Percentiles rank a stretch among this genome's conserved stretches.
phyloP scores from a whole-genome alignment of 2,888 invertebrate species.

The Scrobipalpa costella region DNA sequence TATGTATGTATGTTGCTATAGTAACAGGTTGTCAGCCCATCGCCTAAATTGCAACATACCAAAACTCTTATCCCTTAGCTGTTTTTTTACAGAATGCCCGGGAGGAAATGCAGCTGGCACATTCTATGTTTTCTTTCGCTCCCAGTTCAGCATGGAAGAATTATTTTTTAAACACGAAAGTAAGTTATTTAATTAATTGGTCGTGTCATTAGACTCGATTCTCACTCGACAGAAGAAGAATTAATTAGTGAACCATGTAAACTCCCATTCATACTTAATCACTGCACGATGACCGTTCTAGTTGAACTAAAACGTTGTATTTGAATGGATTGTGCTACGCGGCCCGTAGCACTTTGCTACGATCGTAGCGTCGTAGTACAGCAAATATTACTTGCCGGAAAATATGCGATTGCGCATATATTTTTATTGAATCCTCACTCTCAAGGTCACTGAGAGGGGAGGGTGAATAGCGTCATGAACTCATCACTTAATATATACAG shows the following conservation, averaged over 20 bases:
- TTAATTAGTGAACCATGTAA: conserved; percentile 2
- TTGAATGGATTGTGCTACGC: neutral
- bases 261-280: conserved; percentile 3
- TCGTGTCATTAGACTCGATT: too few relatives aligned
- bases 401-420: neutral
- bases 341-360: neutral
- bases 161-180: too few relatives aligned
- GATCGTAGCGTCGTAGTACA: neutral
- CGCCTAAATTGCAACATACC: too few relatives aligned
- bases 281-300: neutral
- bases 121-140: too few relatives aligned
- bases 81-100: too few relatives aligned
- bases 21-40: too few relatives aligned
- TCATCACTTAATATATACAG: neutral
- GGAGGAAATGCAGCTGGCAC: too few relatives aligned
- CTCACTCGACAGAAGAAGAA: too few relatives aligned
- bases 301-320: conserved; percentile 9
- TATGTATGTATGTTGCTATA: too few relatives aligned
- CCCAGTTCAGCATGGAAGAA: too few relatives aligned
- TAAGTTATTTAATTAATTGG: conserved; percentile 7
- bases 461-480: neutral
- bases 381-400: neutral
- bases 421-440: neutral
- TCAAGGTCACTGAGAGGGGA: too few relatives aligned
- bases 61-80: too few relatives aligned